Conservation (phyloP, 2,888 invertebrate species). For the Drosophila mercatorum region DNA sequence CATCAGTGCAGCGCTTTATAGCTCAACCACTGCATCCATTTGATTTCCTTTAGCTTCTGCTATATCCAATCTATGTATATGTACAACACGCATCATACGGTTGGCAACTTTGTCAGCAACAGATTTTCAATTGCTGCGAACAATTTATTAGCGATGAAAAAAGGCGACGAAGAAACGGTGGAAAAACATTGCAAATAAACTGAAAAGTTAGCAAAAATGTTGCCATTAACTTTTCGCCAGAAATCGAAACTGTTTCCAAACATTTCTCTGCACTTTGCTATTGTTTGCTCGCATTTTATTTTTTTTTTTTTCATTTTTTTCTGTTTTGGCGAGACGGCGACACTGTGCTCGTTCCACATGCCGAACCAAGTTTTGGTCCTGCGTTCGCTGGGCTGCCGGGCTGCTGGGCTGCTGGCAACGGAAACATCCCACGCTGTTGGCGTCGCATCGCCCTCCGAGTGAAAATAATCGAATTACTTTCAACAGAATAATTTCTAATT, state of each 20-base stretch:
- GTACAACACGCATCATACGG: constrained; percentile 43
- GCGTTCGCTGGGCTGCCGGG: neutral
- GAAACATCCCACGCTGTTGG: constrained; percentile 55
- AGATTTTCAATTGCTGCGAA: constrained; percentile 68
- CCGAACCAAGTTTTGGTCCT: constrained; percentile 9
- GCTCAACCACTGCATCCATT: neutral
- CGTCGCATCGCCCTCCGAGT: constrained; percentile 80
- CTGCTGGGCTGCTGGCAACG: constrained; percentile 30
- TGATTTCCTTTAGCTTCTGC: neutral
- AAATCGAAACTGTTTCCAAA: constrained; percentile 75
- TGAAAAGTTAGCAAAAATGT: constrained; percentile 73
- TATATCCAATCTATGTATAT: neutral
- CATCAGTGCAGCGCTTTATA: no score
- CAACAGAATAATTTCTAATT: constrained; percentile 85
- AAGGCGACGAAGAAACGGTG: neutral
- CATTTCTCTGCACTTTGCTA: constrained; percentile 67
- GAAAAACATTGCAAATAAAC: constrained; percentile 60
- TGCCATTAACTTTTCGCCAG: constrained; percentile 69
- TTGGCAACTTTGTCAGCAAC: constrained; percentile 69
- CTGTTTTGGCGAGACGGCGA: constrained; percentile 50
- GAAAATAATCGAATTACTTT: constrained; percentile 85
- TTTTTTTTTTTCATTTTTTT: constrained; percentile 3
- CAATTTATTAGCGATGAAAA: constrained; percentile 50
- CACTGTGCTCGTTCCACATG: constrained; percentile 20
- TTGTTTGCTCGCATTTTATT: constrained; percentile 30